Evolutionary conservation across 1,140 invertebrate species (phyloP).

Genomic region (Papilio polyxenes): DNA sequence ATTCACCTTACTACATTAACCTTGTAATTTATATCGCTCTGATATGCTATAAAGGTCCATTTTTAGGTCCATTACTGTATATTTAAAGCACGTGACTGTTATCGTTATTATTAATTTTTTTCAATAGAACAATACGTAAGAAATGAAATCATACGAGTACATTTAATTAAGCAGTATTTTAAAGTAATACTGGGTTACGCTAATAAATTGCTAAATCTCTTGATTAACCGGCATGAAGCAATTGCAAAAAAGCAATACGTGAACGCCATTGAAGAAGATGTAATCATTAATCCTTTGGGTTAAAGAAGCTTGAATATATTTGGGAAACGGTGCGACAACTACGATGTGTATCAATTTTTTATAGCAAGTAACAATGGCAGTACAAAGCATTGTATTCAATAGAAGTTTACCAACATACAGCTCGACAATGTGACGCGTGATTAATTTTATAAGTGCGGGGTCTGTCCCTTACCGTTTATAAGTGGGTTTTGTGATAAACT

Average conservation of each 20-base stretch:
- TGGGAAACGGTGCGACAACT: conserved; percentile 46
- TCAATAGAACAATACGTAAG: too few relatives aligned
- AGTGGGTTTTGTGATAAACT: conserved; percentile 43
- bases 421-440: conserved; percentile 57
- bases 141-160: not conserved
- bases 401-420: conserved; percentile 68
- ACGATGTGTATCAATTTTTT: conserved; percentile 49
- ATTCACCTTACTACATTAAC: not conserved
- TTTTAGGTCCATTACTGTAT: too few relatives aligned
- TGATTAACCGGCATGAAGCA: conserved; percentile 19
- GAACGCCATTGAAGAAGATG: conserved; percentile 42
- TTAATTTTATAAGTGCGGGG: conserved; percentile 62
- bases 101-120: too few relatives aligned
- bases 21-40: too few relatives aligned
- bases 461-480: conserved; percentile 51
- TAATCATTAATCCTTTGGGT: conserved; percentile 49
- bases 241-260: conserved; percentile 12
- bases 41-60: too few relatives aligned
- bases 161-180: not conserved
- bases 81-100: too few relatives aligned
- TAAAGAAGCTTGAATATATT: conserved; percentile 49
- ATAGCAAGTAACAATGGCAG: conserved; percentile 49
- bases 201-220: not conserved
- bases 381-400: conserved; percentile 58
- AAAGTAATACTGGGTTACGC: not conserved